Conservation (phyloP, 1,140 invertebrate genomes). For the Heliothis virescens region DNA sequence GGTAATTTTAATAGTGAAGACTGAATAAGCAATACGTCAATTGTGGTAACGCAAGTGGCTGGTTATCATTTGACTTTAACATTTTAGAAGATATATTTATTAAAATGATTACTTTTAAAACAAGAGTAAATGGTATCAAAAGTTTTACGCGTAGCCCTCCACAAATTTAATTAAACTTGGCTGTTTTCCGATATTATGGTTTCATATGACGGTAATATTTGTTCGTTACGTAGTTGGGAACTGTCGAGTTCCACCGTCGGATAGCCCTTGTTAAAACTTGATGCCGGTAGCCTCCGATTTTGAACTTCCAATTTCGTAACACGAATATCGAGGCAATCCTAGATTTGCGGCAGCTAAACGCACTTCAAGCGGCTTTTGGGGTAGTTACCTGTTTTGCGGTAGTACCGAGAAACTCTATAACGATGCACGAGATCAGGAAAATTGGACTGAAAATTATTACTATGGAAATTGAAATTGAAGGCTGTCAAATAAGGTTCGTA, state of each 20-base stretch:
- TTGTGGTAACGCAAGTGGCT: too few relatives aligned
- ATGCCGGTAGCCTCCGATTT: conserved; percentile 38
- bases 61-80: too few relatives aligned
- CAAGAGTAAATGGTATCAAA: not conserved
- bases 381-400: conserved; percentile 22
- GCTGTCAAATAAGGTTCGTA: conserved; percentile 30
- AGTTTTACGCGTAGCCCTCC: not conserved
- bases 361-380: not conserved
- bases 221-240: conserved; percentile 20
- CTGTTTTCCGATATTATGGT: not conserved
- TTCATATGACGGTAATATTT: conserved; percentile 5
- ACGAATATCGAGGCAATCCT: conserved; percentile 14
- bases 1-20: too few relatives aligned
- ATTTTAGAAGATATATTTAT: too few relatives aligned
- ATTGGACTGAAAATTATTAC: conserved; percentile 27
- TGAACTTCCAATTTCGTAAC: conserved; percentile 41
- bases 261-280: conserved; percentile 51
- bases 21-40: too few relatives aligned
- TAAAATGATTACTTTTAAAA: not conserved
- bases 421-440: conserved; percentile 30
- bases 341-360: conserved; percentile 3
- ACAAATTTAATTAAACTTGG: conserved; percentile 15
- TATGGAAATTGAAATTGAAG: conserved; percentile 41
- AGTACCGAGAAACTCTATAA: not conserved
- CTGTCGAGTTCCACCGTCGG: conserved; percentile 1